A percentile compares a stretch with the other conserved stretches of the same genome.
phyloP scores from a whole-genome alignment of 2,888 invertebrate species.

The Lochmaea crataegi region DNA sequence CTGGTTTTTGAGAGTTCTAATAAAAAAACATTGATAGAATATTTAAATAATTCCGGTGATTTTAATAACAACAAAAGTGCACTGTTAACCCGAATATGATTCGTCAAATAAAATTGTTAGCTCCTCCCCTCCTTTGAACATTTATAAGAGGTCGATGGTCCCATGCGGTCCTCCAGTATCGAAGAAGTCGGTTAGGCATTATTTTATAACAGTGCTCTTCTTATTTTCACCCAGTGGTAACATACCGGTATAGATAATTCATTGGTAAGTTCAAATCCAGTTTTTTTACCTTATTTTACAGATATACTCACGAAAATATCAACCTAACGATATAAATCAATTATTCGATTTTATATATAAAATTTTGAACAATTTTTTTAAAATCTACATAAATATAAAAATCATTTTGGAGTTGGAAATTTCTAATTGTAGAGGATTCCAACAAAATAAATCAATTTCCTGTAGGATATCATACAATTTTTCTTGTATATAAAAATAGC shows the following conservation, averaged over 20 bases:
- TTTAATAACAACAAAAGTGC: constrained; percentile 39
- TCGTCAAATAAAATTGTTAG: constrained; percentile 54
- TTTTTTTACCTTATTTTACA: too few relatives aligned
- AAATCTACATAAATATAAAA: too few relatives aligned
- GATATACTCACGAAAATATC: too few relatives aligned
- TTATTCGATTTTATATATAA: too few relatives aligned
- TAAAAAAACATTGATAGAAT: not conserved
- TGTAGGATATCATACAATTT: too few relatives aligned
- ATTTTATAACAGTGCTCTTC: constrained; percentile 34
- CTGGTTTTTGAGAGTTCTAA: constrained; percentile 4
- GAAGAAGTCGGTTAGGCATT: constrained; percentile 43
- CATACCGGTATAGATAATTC: not conserved
- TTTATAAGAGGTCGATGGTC: constrained; percentile 64
- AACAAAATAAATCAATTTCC: too few relatives aligned
- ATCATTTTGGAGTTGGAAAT: too few relatives aligned
- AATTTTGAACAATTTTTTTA: too few relatives aligned
- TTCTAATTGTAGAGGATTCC: too few relatives aligned
- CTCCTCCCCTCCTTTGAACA: constrained; percentile 59
- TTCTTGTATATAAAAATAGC: too few relatives aligned
- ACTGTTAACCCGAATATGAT: constrained; percentile 38
- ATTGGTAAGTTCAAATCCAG: not conserved
- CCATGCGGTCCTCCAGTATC: constrained; percentile 44
- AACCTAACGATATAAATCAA: too few relatives aligned
- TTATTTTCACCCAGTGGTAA: constrained; percentile 21
- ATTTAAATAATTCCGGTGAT: constrained; percentile 12